Conservation (phyloP, 2,888 invertebrate species). For the Bugula neritina region DNA sequence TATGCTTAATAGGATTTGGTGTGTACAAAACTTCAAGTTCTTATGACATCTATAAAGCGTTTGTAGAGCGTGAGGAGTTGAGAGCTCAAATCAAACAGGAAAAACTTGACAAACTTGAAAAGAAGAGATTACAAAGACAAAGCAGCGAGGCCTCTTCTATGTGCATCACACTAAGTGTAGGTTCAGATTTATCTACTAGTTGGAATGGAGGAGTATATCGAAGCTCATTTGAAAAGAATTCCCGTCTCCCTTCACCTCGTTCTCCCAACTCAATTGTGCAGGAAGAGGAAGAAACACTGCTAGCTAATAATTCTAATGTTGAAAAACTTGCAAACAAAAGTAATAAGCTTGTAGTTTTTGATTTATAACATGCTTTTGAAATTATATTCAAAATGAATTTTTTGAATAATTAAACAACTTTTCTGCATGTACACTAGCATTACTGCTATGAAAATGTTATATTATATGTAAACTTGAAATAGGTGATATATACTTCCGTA, state of each 20-base stretch:
- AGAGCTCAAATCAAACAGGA: neutral
- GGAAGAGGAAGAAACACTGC: slow-evolving; percentile 15
- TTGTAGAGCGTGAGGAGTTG: neutral
- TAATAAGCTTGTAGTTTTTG: neutral
- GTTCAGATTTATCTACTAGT: slow-evolving; percentile 1
- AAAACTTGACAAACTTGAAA: neutral
- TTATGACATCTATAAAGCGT: slow-evolving; percentile 12
- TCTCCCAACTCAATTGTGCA: neutral
- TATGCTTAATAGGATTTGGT: slow-evolving; percentile 17
- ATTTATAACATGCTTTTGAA: too few relatives aligned
- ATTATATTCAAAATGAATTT: too few relatives aligned
- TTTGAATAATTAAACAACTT: too few relatives aligned
- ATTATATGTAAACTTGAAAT: too few relatives aligned
- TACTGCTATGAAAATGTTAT: too few relatives aligned
- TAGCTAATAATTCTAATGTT: neutral
- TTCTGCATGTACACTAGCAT: too few relatives aligned
- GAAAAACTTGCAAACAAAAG: neutral
- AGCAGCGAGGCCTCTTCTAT: neutral
- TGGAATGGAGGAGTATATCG: slow-evolving; percentile 1
- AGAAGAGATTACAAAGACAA: neutral
- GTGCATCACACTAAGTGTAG: neutral
- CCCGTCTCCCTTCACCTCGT: neutral
- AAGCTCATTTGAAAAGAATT: neutral
- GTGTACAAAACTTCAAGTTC: slow-evolving; percentile 7
- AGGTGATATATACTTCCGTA: too few relatives aligned